Base-by-base conservation (phyloP, 2,888 invertebrate genomes). In the Patella depressa region DNA sequence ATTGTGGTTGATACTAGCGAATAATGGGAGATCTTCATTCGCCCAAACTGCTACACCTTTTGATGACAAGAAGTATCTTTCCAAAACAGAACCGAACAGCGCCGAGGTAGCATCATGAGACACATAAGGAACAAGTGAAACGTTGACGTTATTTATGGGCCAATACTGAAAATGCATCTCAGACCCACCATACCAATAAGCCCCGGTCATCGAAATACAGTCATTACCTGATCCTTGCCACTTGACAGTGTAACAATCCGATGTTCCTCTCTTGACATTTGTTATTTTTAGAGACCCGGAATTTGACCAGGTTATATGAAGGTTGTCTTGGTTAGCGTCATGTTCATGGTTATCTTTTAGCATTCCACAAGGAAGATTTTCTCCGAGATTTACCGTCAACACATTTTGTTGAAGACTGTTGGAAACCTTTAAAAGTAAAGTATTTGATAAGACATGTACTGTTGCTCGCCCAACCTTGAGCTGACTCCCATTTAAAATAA, bases 141-240 rank as follows among this genome's bases (percentile, higher is more conserved):
- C 76, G 4, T 85, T 84, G 76, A 87, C 86, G 29, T 81, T 80
- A 29, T 96, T 95, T 9, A 98, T 92, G 0, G 97, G 97, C 96
- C 97, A 98, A 0, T 95, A 94, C 85, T 95, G 94, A 85, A 95
- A 95, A 45, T 81, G 93, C 53, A 96, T 95, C 82, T 96, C 95
- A 0, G 97, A 96, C 0, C 96, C 97, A 0, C 97, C 97, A 87
- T 96, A 95, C 95, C 95, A 95, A 85, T 94, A 93, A 15, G 85
- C 77, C 7, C 75, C 72, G 12, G 77, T 72, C 17, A 85, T 74
- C 45, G 82, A 77, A 73, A 79, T 79, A 78, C 86, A 87, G 73
- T 86, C 83, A 11, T 77, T n/a, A 17, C 19, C 59, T 9, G 59
- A 59, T 17, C 15, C 19, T 59, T 7, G 17, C 59, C 19, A n/a